A percentile compares a stretch with the other conserved stretches of the same genome.
These are phyloP conservation scores for Tipula helvola DNA, from an alignment of 2,888 invertebrate species.

Conservation along the genomic window DNA sequence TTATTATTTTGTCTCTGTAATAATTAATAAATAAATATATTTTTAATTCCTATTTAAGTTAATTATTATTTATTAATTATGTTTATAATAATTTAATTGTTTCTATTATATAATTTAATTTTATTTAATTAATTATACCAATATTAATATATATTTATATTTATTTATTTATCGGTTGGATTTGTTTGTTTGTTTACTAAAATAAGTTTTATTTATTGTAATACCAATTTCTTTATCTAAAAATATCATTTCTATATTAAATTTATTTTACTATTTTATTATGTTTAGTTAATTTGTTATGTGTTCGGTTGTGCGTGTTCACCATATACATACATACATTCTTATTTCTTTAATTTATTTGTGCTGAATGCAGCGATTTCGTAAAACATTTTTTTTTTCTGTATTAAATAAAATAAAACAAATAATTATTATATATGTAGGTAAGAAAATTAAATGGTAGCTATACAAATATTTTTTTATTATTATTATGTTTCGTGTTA, in stretches of 20 bases:
- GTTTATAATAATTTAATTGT: not conserved
- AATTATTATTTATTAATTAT: not conserved
- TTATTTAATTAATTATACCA: not conserved
- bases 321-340: not conserved
- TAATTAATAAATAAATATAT: not conserved
- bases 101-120: not conserved
- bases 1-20: not conserved
- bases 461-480: not conserved
- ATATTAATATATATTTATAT: not conserved
- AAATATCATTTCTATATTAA: not conserved
- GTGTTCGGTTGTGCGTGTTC: not conserved
- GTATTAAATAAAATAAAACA: not conserved
- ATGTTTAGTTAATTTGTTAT: not conserved
- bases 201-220: not conserved
- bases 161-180: not conserved
- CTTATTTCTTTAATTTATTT: not conserved
- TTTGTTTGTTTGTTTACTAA: not conserved
- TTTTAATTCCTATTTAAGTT: not conserved
- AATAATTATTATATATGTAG: not conserved
- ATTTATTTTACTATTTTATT: not conserved
- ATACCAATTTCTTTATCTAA: not conserved
- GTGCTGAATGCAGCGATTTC: slow-evolving; percentile 1
- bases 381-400: not conserved
- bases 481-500: not conserved
- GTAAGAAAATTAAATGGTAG: not conserved